Evolutionary conservation across 2,113 vertebrate genomes (phyloP).

Genomic region (Sprattus sprattus): DNA sequence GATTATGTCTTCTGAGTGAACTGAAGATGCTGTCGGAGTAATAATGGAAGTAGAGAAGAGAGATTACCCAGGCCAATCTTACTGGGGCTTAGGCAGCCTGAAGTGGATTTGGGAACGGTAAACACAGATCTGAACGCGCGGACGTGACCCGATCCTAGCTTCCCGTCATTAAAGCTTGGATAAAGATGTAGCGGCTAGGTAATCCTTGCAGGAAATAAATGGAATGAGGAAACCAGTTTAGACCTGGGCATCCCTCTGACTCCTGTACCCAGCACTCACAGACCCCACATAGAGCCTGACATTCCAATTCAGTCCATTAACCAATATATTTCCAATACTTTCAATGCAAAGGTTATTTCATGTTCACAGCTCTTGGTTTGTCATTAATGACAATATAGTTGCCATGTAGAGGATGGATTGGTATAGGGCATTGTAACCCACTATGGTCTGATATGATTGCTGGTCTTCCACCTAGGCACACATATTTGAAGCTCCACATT

Average conservation of each 20-base stretch:
- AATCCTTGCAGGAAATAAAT: conserved; percentile 48
- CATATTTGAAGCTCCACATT: too few relatives aligned
- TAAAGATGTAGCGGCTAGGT: background rate
- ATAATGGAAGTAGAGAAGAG: background rate
- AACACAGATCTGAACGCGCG: conserved; percentile 29
- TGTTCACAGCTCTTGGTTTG: too few relatives aligned
- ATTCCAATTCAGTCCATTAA: too few relatives aligned
- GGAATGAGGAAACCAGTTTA: conserved; percentile 53
- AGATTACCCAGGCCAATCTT: conserved; percentile 48
- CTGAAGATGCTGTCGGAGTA: background rate
- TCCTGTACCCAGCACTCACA: background rate
- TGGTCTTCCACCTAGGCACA: too few relatives aligned
- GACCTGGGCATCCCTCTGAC: background rate
- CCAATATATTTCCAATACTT: too few relatives aligned
- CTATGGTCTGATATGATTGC: too few relatives aligned
- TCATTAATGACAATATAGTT: too few relatives aligned
- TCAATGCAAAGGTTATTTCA: too few relatives aligned
- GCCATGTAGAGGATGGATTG: too few relatives aligned
- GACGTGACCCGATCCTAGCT: conserved; percentile 20
- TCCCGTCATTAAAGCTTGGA: background rate
- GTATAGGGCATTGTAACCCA: too few relatives aligned
- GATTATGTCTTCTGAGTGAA: background rate
- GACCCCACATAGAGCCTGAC: too few relatives aligned
- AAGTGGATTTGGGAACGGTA: conserved; percentile 35
- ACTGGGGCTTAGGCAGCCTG: conserved; percentile 31